Percentiles rank a stretch among this genome's conserved stretches.
Conservation (phyloP, 35 echinoderm and acorn worm genomes). For the Ptychodera flava region DNA sequence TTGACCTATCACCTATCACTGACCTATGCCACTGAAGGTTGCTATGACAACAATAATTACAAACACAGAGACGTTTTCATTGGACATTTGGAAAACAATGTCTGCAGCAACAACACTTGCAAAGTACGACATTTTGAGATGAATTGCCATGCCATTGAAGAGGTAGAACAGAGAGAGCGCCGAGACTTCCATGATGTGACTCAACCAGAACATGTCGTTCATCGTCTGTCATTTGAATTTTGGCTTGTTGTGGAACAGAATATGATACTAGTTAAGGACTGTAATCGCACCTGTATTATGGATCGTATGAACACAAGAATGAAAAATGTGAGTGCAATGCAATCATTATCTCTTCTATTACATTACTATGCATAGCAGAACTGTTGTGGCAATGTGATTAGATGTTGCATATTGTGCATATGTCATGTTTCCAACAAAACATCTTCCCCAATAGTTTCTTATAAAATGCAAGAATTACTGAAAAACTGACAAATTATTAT, state of each 20-base stretch:
- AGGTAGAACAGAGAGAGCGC: too few relatives aligned
- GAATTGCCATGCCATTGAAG: background rate
- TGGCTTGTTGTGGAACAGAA: background rate
- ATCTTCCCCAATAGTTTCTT: background rate
- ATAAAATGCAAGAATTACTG: background rate
- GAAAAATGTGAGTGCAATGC: background rate
- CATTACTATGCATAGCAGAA: too few relatives aligned
- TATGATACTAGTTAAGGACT: background rate
- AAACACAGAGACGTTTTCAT: background rate
- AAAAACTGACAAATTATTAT: background rate
- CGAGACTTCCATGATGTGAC: too few relatives aligned
- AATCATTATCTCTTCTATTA: too few relatives aligned
- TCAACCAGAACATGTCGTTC: background rate
- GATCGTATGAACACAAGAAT: background rate
- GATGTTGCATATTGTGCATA: background rate
- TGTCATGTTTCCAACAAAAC: background rate
- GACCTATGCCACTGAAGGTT: background rate
- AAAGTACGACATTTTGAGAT: background rate
- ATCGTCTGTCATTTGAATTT: background rate
- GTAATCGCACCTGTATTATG: background rate
- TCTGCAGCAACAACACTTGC: background rate
- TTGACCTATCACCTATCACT: background rate
- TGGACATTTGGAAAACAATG: background rate
- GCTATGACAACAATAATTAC: background rate
- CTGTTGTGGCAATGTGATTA: background rate